phyloP scores from a whole-genome alignment of 2,888 invertebrate genomes.

The Cheilosia pagana region DNA sequence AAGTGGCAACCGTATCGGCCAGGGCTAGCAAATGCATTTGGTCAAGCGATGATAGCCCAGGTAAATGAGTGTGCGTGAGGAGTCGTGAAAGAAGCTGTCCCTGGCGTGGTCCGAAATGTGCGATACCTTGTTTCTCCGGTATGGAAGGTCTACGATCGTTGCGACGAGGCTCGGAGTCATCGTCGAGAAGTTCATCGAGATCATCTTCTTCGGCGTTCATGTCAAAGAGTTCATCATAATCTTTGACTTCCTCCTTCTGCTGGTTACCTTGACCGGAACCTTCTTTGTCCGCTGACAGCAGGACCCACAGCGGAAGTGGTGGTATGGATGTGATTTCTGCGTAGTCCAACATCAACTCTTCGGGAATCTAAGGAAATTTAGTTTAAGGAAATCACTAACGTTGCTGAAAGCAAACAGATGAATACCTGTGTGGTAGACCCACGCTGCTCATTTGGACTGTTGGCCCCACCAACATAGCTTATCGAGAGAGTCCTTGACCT shows the following conservation, averaged over 20 bases:
- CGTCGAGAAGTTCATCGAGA: slow-evolving; percentile 90
- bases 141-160: slow-evolving; percentile 87
- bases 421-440: slow-evolving; percentile 89
- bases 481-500: slow-evolving; percentile 95
- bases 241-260: slow-evolving; percentile 83
- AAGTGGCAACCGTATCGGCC: slow-evolving; percentile 98
- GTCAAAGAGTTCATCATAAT: slow-evolving; percentile 96
- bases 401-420: background rate
- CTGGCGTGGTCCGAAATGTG: slow-evolving; percentile 94
- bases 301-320: slow-evolving; percentile 97
- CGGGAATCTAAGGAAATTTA: slow-evolving; percentile 86
- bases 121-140: slow-evolving; percentile 89
- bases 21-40: slow-evolving; percentile 99
- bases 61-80: slow-evolving; percentile 96
- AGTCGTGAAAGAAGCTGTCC: slow-evolving; percentile 93
- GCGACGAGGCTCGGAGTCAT: slow-evolving; percentile 87
- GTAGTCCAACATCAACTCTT: slow-evolving; percentile 95
- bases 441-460: slow-evolving; percentile 90
- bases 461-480: slow-evolving; percentile 91
- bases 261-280: slow-evolving; percentile 83
- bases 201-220: slow-evolving; percentile 92
- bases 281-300: slow-evolving; percentile 97
- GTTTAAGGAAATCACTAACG: background rate
- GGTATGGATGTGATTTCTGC: slow-evolving; percentile 99
- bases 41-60: slow-evolving; percentile 97